A percentile compares a stretch with the other conserved stretches of the same genome.
Conservation (phyloP, 2,113 vertebrate genomes). For the Ptilonorhynchus violaceus region DNA sequence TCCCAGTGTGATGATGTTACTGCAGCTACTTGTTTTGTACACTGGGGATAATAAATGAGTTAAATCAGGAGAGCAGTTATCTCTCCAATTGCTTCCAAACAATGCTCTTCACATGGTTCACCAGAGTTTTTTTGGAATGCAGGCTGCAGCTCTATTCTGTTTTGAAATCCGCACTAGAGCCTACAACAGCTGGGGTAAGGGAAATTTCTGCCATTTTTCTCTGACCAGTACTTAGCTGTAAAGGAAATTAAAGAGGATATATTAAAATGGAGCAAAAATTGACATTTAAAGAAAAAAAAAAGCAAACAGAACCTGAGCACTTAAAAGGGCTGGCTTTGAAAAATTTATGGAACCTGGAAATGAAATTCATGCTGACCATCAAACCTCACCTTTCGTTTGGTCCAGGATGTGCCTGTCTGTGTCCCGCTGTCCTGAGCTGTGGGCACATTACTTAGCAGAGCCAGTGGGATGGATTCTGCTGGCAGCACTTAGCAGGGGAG, state of each 20-base stretch:
- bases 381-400: not conserved
- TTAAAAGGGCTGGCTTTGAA: not conserved
- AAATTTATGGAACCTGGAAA: not conserved
- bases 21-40: slow-evolving; percentile 15
- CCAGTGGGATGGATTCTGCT: not conserved
- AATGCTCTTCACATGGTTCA: not conserved
- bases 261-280: not conserved
- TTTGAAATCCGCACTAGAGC: slow-evolving; percentile 11
- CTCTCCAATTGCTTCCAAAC: slow-evolving; percentile 7
- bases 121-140: not conserved
- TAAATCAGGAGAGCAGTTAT: not conserved
- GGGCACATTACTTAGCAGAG: not conserved
- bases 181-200: slow-evolving; percentile 18
- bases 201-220: slow-evolving; percentile 54
- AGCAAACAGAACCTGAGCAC: not conserved
- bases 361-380: not conserved
- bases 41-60: not conserved
- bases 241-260: slow-evolving; percentile 35
- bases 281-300: not conserved
- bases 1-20: not conserved
- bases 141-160: not conserved
- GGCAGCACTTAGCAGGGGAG: not conserved
- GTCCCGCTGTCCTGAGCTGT: not conserved
- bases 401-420: not conserved
- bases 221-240: not conserved